Evolutionary conservation across 2,113 vertebrate species (phyloP), one percentile per base, ranked within the genome.

Genomic region (Hoplias malabaricus): DNA sequence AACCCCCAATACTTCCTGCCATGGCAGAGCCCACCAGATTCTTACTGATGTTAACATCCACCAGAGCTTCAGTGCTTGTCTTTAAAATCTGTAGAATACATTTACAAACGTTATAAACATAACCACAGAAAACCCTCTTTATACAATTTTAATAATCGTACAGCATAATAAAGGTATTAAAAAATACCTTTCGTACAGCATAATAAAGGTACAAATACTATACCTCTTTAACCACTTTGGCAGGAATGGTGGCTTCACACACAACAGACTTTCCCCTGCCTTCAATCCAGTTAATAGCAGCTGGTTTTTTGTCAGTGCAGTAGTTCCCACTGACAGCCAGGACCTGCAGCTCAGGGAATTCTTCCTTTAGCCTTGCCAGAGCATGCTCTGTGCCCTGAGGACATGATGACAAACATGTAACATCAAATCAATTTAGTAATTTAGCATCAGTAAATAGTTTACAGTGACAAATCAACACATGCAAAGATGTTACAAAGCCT

Each of bases 231-330:
- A 99, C 96, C 50, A 99, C 94, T 48, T 90, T 94, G 42, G 95
- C 94, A 23, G 98, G 94, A 85, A 98, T 95, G 61, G 94, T 87
- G 76, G 96, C 95, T 86, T 99, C 98, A 31, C 95, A 98, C 38
- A 99, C 97, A 0, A 95, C 96, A 59, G 97, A 98, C 84, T 97
- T 99, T 3, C 98, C 98, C 84, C 98, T 89, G 29, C 98, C 98
- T 62, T 99, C 96, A 9, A 99, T 95, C 98, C 98, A 99, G 62
- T 99, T 99, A 84, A 99, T 92, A 72, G 97, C 97, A 5, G 97
- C 96, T 27, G 96, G 94, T 80, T 99, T 99, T 91, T 99, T 99
- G 87, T 99, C 98, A 0, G 96, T 98, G 86, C 98, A 99, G 57
- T 90, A 99, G 89, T 99, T 99, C 2, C 98, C 98, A 50, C 97